Evolutionary conservation across 2,113 vertebrate species (phyloP).

Genomic region (Ptilonorhynchus violaceus): DNA sequence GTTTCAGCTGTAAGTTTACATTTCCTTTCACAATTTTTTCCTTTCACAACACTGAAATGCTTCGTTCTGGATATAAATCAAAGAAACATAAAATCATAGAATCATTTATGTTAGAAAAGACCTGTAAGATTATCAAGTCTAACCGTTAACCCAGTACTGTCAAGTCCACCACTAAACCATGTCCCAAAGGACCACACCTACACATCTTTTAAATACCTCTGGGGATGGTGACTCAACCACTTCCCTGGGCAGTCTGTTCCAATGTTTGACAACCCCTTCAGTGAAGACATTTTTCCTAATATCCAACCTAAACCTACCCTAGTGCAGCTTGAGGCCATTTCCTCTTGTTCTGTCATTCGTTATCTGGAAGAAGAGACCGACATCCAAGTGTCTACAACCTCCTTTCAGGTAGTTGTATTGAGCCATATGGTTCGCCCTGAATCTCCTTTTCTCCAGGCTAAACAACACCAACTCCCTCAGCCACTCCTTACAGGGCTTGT

Average conservation of each 20-base stretch:
- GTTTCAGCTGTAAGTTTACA: not conserved
- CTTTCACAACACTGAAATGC: not conserved
- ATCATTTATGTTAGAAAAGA: not conserved
- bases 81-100: not conserved
- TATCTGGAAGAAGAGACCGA: not conserved
- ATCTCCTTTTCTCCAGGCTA: not conserved
- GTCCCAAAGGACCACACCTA: not conserved
- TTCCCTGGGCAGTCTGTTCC: not conserved
- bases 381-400: not conserved
- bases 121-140: not conserved
- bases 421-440: fast-evolving
- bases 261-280: not conserved
- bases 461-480: not conserved
- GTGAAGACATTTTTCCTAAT: not conserved
- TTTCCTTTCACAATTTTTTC: slow-evolving; percentile 3
- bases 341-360: not conserved
- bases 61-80: not conserved
- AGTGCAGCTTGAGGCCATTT: not conserved
- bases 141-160: not conserved
- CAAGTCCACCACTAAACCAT: not conserved
- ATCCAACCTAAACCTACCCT: not conserved
- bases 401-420: not conserved
- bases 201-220: not conserved
- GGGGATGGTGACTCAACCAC: not conserved
- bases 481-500: not conserved